Percentiles rank a stretch among this genome's conserved stretches.
These are phyloP conservation scores for Ochotona curzoniae DNA, from an alignment of 2,113 vertebrate species.

Conservation along the genomic window DNA sequence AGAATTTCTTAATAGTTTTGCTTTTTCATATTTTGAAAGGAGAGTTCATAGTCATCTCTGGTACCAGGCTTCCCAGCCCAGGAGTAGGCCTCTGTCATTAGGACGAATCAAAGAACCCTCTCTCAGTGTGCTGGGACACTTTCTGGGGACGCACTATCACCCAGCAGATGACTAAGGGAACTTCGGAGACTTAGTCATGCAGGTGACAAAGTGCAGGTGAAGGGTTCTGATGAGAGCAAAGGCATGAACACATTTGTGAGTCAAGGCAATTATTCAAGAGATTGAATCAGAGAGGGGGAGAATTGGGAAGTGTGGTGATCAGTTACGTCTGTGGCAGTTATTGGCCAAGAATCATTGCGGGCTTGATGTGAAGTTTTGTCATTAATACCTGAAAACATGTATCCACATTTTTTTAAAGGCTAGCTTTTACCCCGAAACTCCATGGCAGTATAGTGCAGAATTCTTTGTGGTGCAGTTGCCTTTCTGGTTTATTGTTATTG, in stretches of 20 bases:
- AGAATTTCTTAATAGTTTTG: neutral
- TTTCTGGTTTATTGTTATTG: slow-evolving; percentile 64
- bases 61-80: neutral
- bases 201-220: neutral
- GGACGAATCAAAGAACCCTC: neutral
- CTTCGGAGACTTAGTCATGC: neutral
- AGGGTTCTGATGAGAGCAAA: neutral
- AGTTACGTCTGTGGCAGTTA: neutral
- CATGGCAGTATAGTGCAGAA: neutral
- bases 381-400: slow-evolving; percentile 36
- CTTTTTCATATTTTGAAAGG: neutral
- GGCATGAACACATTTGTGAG: neutral
- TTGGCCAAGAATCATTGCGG: neutral
- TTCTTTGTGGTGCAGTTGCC: slow-evolving; percentile 55
- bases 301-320: neutral
- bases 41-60: neutral
- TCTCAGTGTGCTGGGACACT: neutral
- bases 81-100: neutral
- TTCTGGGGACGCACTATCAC: neutral
- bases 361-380: neutral
- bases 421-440: neutral
- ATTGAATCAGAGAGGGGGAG: neutral
- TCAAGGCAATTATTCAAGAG: neutral
- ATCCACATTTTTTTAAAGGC: neutral
- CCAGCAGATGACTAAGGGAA: neutral